Percentiles rank a stretch among this genome's conserved stretches.
phyloP scores from a whole-genome alignment of 37 sponge, comb jelly and placozoan genomes.

The Aphrocallistes beatrix region DNA sequence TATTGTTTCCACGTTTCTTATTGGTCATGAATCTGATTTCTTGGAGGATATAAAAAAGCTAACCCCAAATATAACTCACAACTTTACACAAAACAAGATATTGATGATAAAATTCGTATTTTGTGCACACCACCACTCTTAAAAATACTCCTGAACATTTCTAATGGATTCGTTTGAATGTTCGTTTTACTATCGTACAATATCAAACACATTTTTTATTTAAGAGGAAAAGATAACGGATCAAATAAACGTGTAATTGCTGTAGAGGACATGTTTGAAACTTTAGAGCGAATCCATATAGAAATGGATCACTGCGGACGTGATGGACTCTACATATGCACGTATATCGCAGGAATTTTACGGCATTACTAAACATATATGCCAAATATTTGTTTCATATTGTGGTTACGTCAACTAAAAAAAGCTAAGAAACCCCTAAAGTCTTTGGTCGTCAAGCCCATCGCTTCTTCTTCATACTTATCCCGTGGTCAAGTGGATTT shows the following conservation, averaged over 20 bases:
- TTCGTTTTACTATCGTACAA: too few relatives aligned
- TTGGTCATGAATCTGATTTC: too few relatives aligned
- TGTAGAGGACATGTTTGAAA: not conserved
- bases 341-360: not conserved
- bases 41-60: too few relatives aligned
- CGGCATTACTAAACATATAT: not conserved
- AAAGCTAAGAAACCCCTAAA: not conserved
- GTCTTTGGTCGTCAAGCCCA: not conserved
- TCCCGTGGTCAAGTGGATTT: too few relatives aligned
- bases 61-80: too few relatives aligned
- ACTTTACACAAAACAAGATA: too few relatives aligned
- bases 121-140: too few relatives aligned
- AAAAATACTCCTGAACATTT: too few relatives aligned
- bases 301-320: not conserved
- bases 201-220: not conserved
- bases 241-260: not conserved
- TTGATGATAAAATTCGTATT: too few relatives aligned
- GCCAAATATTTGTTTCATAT: not conserved
- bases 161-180: too few relatives aligned
- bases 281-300: not conserved
- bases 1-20: too few relatives aligned
- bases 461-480: not conserved
- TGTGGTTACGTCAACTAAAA: too few relatives aligned
- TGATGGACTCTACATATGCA: not conserved
- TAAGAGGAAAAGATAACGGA: not conserved